phyloP scores from a whole-genome alignment of 2,888 invertebrate genomes.

The Amphipoea lucens region DNA sequence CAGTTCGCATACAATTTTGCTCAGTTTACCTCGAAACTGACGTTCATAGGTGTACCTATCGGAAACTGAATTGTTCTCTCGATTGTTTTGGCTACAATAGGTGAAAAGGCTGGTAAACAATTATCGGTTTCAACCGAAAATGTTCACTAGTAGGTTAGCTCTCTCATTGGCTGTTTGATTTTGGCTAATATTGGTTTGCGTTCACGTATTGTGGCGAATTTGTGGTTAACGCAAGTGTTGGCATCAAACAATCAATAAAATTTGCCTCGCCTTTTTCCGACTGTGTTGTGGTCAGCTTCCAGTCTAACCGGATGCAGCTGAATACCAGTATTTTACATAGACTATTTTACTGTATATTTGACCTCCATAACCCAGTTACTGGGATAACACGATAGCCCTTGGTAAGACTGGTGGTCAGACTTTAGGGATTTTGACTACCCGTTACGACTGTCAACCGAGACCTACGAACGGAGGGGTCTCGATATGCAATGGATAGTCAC shows the following conservation, averaged over 20 bases:
- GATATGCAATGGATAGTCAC: not conserved
- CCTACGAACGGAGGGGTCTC: not conserved
- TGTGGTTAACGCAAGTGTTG: not conserved
- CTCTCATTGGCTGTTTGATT: not conserved
- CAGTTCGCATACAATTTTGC: not conserved
- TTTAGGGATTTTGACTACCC: not conserved
- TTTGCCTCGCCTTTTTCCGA: not conserved
- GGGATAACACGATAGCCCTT: not conserved
- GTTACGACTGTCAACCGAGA: not conserved
- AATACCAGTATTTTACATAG: not conserved
- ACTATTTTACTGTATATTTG: not conserved
- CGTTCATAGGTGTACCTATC: not conserved
- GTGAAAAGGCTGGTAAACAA: slow-evolving; percentile 11
- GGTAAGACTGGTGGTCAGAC: not conserved
- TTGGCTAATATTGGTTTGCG: not conserved
- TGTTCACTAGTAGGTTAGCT: not conserved
- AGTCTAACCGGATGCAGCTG: not conserved
- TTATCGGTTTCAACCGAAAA: slow-evolving; percentile 9
- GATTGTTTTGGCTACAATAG: slow-evolving; percentile 26
- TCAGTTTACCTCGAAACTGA: not conserved
- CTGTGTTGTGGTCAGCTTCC: not conserved
- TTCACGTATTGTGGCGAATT: slow-evolving; percentile 6
- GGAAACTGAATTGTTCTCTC: not conserved
- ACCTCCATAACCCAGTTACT: not conserved
- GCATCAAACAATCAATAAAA: not conserved